Conservation (phyloP, 2,113 vertebrate genomes). For the Pomatorhinus ruficollis region DNA sequence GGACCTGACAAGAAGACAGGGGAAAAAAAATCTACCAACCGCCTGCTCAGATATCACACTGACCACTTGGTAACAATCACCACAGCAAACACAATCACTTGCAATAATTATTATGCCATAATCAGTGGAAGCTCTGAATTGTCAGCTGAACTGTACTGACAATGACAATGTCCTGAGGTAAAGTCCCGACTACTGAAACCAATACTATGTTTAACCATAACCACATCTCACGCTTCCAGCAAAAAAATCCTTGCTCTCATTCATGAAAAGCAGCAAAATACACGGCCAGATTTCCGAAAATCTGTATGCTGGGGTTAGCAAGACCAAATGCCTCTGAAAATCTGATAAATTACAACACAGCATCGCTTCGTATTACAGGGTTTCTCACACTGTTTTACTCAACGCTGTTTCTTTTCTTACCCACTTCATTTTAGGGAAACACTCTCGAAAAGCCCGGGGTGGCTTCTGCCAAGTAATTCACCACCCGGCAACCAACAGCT, state of each 20-base stretch:
- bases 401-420: neutral
- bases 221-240: neutral
- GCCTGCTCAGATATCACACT: neutral
- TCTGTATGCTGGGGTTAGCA: neutral
- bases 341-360: neutral
- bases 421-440: neutral
- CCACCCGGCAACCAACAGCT: neutral
- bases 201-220: neutral
- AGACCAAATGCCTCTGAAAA: neutral
- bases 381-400: neutral
- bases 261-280: neutral
- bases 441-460: neutral
- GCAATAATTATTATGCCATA: neutral
- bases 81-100: neutral
- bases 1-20: constrained; percentile 4
- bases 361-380: neutral
- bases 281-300: neutral
- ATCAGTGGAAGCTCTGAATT: neutral
- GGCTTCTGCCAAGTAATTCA: neutral
- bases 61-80: neutral
- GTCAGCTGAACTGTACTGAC: neutral
- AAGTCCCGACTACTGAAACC: neutral
- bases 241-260: neutral
- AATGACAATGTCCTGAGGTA: neutral
- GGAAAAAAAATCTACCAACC: neutral